Percentiles rank a stretch among this genome's conserved stretches.
Conservation (phyloP, 1,140 invertebrate species). For the Nebria ingens region DNA sequence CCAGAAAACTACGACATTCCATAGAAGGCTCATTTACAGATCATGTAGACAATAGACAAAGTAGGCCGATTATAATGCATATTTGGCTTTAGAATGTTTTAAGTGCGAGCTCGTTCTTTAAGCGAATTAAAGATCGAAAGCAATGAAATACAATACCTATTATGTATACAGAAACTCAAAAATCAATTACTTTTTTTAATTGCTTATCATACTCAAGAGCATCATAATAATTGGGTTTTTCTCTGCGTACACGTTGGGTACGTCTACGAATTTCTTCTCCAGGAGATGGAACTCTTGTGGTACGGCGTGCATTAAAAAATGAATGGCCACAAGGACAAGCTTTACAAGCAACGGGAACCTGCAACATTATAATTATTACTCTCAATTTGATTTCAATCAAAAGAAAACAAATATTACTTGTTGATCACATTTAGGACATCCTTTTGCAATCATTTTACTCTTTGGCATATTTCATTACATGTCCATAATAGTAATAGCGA, state of each 20-base stretch:
- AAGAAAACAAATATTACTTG: conserved; percentile 35
- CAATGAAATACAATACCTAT: neutral
- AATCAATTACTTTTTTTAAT: conserved; percentile 48
- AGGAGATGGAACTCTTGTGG: conserved; percentile 33
- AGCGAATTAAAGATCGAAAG: too few relatives aligned
- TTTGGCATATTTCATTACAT: too few relatives aligned
- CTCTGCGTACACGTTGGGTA: conserved; percentile 62
- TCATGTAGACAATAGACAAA: too few relatives aligned
- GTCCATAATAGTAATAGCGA: too few relatives aligned
- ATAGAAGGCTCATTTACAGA: too few relatives aligned
- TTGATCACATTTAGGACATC: conserved; percentile 49
- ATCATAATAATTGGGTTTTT: conserved; percentile 76
- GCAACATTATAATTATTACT: conserved; percentile 14
- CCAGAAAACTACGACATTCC: too few relatives aligned
- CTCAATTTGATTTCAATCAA: conserved; percentile 11
- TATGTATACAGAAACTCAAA: conserved; percentile 10
- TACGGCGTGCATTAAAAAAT: conserved; percentile 59
- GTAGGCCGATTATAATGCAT: too few relatives aligned
- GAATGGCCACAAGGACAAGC: conserved; percentile 68
- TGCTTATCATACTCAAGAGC: conserved; percentile 65
- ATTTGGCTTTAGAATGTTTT: neutral
- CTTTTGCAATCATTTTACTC: conserved; percentile 48
- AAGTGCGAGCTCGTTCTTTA: too few relatives aligned
- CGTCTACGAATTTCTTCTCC: conserved; percentile 44
- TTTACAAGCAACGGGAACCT: conserved; percentile 73